Conservation (phyloP, 2,797 vertebrate genomes). For the Allobates femoralis region DNA sequence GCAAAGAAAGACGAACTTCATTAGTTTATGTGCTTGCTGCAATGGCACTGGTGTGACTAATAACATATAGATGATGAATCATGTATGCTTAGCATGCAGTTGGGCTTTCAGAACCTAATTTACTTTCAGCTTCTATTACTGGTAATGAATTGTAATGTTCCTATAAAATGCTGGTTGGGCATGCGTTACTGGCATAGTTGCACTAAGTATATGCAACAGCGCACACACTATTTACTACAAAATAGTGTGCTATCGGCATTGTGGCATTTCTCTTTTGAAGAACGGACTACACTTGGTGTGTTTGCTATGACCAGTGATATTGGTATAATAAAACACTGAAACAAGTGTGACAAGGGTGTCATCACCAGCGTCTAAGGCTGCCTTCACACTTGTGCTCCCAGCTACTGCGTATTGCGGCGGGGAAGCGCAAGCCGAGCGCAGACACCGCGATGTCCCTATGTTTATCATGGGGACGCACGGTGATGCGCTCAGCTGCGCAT, state of each 20-base stretch:
- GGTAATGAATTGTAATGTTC: background rate
- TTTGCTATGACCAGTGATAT: background rate
- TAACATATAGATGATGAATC: constrained; percentile 41
- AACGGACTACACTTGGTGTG: background rate
- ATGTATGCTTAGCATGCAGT: constrained; percentile 24
- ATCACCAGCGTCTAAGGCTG: no score
- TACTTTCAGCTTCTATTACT: background rate
- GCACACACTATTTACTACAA: background rate
- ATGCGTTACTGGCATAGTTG: background rate
- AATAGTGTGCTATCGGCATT: background rate
- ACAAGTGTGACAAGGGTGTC: background rate
- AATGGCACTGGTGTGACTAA: constrained; percentile 38
- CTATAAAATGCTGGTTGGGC: background rate
- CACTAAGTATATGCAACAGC: background rate
- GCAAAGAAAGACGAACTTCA: constrained; percentile 66
- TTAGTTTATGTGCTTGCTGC: constrained; percentile 64
- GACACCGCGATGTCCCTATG: no score
- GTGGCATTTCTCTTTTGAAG: background rate
- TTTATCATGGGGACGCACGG: no score
- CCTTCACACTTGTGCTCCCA: no score
- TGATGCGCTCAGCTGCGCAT: no score
- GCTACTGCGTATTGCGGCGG: no score
- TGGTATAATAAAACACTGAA: background rate
- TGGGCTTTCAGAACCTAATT: background rate
- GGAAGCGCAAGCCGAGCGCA: no score